Evolutionary conservation across 2,113 vertebrate species (phyloP), one percentile per base, ranked within the genome.

Genomic region (Tragelaphus scriptus): DNA sequence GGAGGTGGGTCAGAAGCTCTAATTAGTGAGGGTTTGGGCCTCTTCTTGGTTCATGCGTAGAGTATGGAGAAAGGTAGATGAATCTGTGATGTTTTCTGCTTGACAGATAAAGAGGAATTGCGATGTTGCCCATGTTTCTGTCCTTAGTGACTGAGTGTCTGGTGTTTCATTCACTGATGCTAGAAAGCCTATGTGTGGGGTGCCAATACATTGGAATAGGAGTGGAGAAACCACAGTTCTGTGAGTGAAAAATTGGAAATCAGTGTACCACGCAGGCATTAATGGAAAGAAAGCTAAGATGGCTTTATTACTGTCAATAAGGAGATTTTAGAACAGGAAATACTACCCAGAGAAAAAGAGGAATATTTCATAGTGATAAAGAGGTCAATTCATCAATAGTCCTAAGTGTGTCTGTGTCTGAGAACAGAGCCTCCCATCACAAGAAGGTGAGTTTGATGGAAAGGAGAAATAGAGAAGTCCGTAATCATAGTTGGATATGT

Each of bases 141-240:
- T 71, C 7, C 26, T 88, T 51, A 85, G 21, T 23, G 32, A 30
- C 5, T 47, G 8, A 55, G 14, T 44, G 1, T 15, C 16, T 59
- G 9, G 4, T 55, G 25, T 36, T 90, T 12, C 10, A 47, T 59
- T 94, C n/a, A 81, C 21, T 85, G 32, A 75, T 5, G 55, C 12
- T 9, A 84, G 30, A 44, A 79, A 85, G 6, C 19, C 19, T 84
- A 0, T 51, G 11, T 21, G 26, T 3, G n/a, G 9, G 49, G 9
- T 53, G 6, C 0, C 2, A 5, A 1, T 51, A 26, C 14, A 8
- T 13, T 51, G 61, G 4, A 49, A 32, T 14, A 77, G 10, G 23
- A 0, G 2, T 14, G 25, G 15, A 93, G 63, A 75, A 58, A 71
- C 9, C 80, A 47, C 30, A 87, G 5, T 53, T 12, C 30, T 55